Evolutionary conservation across 92 coral and sea anemone species (phyloP).

Genomic region (Chrysogorgia sp.): DNA sequence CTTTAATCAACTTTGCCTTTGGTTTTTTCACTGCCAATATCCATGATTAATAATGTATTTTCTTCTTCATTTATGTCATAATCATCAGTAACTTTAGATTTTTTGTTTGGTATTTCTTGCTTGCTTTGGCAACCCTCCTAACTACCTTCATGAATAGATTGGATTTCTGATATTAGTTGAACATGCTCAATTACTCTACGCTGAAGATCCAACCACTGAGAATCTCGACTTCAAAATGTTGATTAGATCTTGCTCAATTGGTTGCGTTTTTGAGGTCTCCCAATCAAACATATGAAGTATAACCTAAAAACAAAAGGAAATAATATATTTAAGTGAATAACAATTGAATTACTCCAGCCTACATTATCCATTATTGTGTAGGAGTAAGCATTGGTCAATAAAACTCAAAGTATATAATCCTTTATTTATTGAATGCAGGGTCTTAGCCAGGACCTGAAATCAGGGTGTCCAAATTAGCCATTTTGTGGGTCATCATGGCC

Average conservation of each 20-base stretch:
- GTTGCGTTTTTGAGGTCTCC: not conserved
- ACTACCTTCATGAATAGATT: too few relatives aligned
- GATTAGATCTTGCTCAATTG: not conserved
- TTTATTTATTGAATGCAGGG: too few relatives aligned
- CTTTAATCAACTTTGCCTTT: not conserved
- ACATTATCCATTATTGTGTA: not conserved
- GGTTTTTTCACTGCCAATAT: not conserved
- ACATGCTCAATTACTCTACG: conserved; percentile 12
- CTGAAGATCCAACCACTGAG: not conserved
- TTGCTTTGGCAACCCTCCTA: not conserved
- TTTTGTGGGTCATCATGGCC: too few relatives aligned
- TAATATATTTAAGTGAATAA: not conserved
- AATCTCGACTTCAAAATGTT: not conserved
- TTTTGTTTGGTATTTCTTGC: not conserved
- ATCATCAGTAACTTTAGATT: not conserved
- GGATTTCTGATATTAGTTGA: not conserved
- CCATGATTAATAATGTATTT: not conserved
- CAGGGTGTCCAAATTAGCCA: too few relatives aligned
- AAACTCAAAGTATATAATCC: too few relatives aligned
- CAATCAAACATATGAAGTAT: conserved; percentile 6
- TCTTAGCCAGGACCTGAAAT: too few relatives aligned
- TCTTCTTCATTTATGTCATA: conserved; percentile 3
- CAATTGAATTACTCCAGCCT: not conserved
- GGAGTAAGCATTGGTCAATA: too few relatives aligned
- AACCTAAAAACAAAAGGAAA: not conserved